A percentile compares a stretch with the other conserved stretches of the same genome.
These are phyloP conservation scores for Anthoptus insignis DNA, from an alignment of 2,888 invertebrate species.

Conservation along the genomic window DNA sequence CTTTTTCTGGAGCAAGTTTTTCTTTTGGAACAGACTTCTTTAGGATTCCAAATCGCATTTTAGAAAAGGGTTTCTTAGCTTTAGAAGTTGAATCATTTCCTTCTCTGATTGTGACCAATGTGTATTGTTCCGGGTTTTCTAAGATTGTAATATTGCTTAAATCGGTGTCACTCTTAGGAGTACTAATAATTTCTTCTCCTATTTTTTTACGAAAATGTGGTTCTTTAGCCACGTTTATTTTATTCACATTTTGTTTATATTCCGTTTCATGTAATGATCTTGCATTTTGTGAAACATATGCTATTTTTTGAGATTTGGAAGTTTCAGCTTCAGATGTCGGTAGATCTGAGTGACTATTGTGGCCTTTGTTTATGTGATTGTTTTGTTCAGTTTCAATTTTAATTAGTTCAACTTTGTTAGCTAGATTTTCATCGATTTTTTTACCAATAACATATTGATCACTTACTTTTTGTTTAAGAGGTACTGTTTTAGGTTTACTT, in stretches of 20 bases:
- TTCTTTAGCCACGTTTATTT: no score
- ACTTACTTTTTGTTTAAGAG: slow-evolving; percentile 74
- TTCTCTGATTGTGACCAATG: slow-evolving; percentile 23
- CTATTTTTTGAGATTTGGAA: no score
- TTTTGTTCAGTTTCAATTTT: slow-evolving; percentile 29
- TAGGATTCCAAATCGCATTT: slow-evolving; percentile 19
- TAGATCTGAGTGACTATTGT: background rate
- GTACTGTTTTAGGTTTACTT: slow-evolving; percentile 68
- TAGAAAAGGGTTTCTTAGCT: slow-evolving; percentile 2
- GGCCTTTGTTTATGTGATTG: background rate
- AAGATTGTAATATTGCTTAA: background rate
- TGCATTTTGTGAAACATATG: background rate
- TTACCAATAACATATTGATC: slow-evolving; percentile 69
- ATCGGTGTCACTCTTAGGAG: background rate
- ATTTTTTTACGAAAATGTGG: no score
- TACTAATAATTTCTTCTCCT: background rate
- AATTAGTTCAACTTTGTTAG: slow-evolving; percentile 43
- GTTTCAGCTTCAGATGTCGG: background rate
- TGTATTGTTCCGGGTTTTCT: slow-evolving; percentile 20
- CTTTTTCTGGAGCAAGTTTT: background rate
- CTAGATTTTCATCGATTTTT: slow-evolving; percentile 66
- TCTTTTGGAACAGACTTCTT: slow-evolving; percentile 11
- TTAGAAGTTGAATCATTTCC: background rate
- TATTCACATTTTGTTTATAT: background rate
- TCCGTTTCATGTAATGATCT: background rate